phyloP scores from a whole-genome alignment of 1,140 invertebrate genomes.

The Sminthurinus signatus region DNA sequence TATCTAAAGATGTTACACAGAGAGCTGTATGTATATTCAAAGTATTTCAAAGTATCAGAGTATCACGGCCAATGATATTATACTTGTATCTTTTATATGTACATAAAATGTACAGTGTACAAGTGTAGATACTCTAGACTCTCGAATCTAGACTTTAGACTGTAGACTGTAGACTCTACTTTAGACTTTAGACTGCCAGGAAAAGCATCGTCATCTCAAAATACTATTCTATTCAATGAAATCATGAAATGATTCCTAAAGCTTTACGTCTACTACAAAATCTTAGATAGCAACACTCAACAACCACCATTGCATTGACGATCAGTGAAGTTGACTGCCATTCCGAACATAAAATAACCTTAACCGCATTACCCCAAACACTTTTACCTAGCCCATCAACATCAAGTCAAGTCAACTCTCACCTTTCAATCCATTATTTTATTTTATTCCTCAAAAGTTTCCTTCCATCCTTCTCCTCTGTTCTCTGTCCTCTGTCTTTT shows the following conservation, averaged over 20 bases:
- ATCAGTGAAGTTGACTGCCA: not conserved
- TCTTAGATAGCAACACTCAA: too few species aligned
- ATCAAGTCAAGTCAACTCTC: constrained; percentile 10
- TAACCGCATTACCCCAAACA: constrained; percentile 13
- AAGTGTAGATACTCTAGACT: too few species aligned
- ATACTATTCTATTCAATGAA: constrained; percentile 12
- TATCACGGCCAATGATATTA: too few species aligned
- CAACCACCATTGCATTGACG: not conserved
- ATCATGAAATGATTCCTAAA: constrained; percentile 4
- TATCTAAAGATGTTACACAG: too few species aligned
- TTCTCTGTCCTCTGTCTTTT: not conserved
- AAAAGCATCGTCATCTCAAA: constrained; percentile 2
- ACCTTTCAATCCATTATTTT: constrained; percentile 8
- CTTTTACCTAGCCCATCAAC: not conserved
- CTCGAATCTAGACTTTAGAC: too few species aligned
- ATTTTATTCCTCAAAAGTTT: constrained; percentile 6
- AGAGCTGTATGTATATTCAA: too few species aligned
- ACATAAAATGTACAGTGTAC: too few species aligned
- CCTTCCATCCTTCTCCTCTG: not conserved
- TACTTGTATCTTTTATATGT: too few species aligned
- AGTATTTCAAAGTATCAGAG: too few species aligned
- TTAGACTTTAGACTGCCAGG: not conserved
- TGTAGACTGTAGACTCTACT: too few species aligned
- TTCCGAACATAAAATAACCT: constrained; percentile 7
- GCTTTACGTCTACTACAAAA: too few species aligned